Evolutionary conservation across 53 echinoderm and acorn worm species (phyloP).

Genomic region (Patiria pectinifera): DNA sequence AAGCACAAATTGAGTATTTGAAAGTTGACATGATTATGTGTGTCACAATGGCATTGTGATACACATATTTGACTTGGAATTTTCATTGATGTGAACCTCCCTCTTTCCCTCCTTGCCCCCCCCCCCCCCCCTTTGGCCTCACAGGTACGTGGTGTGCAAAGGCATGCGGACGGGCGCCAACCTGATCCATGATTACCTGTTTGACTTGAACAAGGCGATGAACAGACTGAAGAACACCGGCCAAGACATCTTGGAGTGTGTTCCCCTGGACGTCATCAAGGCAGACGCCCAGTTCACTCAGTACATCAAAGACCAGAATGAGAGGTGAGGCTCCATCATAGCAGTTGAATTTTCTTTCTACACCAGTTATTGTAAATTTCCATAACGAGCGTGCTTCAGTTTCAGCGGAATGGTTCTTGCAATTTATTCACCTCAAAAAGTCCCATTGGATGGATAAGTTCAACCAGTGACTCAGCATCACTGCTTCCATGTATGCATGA

Average conservation of each 20-base stretch:
- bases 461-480: no score
- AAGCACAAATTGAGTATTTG: no score
- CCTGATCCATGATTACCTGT: slow-evolving; percentile 85
- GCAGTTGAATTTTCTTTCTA: neutral
- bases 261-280: slow-evolving; percentile 73
- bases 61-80: neutral
- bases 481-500: no score
- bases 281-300: slow-evolving; percentile 78
- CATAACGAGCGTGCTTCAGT: no score
- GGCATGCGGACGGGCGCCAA: slow-evolving; percentile 70
- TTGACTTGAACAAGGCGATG: slow-evolving; percentile 80
- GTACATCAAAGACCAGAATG: slow-evolving; percentile 85
- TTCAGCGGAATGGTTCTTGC: no score
- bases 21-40: no score
- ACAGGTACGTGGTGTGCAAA: slow-evolving; percentile 89
- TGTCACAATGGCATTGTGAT: neutral
- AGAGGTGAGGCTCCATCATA: slow-evolving; percentile 68
- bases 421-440: no score
- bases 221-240: slow-evolving; percentile 66
- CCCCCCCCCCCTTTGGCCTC: neutral
- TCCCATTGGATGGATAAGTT: no score
- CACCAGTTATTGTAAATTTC: no score
- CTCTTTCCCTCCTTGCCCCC: neutral
- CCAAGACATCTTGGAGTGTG: slow-evolving; percentile 76
- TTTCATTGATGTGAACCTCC: neutral